A percentile compares a stretch with the other conserved stretches of the same genome.
Evolutionary conservation across 2,113 vertebrate genomes (phyloP).

Genomic region (Willisornis vidua): DNA sequence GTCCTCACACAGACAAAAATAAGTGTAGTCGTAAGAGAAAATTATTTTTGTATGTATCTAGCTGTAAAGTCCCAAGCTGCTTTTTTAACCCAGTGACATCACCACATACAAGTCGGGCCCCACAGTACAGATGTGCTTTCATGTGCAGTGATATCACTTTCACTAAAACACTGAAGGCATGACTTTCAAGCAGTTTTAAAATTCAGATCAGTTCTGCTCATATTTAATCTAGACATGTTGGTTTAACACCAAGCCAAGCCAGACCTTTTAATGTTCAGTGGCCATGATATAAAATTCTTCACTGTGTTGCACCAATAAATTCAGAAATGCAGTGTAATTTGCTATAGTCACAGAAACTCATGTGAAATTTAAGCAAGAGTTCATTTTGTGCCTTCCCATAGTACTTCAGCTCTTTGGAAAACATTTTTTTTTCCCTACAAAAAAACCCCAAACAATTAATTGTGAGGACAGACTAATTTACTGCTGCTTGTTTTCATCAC

Average conservation of each 20-base stretch:
- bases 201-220: conserved; percentile 77
- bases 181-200: conserved; percentile 76
- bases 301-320: conserved; percentile 75
- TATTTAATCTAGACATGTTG: conserved; percentile 82
- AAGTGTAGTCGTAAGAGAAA: background rate
- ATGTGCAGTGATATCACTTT: conserved; percentile 68
- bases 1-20: background rate
- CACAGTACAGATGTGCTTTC: conserved; percentile 58
- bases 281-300: conserved; percentile 76
- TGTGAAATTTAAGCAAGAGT: conserved; percentile 57
- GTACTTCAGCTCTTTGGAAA: background rate
- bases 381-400: background rate
- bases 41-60: conserved; percentile 31
- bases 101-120: background rate
- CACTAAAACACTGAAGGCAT: conserved; percentile 66
- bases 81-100: conserved; percentile 40
- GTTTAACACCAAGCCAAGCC: conserved; percentile 80
- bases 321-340: conserved; percentile 63
- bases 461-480: background rate
- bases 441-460: background rate
- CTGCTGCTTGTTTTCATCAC: background rate
- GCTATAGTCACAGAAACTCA: conserved; percentile 15
- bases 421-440: background rate
- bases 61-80: conserved; percentile 16
- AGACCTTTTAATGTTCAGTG: conserved; percentile 81